Base-by-base conservation (phyloP, 2,113 vertebrate genomes). In the Eulacestoma nigropectus region DNA sequence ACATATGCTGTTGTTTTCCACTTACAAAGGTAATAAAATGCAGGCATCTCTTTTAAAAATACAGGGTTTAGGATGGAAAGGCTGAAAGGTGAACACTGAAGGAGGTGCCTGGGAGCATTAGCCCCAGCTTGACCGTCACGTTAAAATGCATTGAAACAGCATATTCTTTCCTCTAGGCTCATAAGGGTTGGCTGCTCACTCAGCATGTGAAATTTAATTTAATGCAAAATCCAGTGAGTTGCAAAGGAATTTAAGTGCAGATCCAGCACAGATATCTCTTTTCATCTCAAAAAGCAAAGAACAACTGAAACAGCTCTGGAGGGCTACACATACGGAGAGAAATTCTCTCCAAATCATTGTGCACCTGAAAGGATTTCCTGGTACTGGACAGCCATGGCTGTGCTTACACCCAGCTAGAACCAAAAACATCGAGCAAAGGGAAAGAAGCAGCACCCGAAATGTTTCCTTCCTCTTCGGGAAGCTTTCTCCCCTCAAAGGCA, bases 121-220 rank as follows among this genome's bases (percentile, higher is more conserved):
- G 76, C 76, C 73, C 49, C 50, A 70, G 44, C 42, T 89, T 94
- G 80, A 90, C 69, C 42, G 0, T 49, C 73, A 78, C 0, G 0
- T 90, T 86, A 72, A 92, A 89, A 92, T 69, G 52, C 88, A 84
- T 5, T 74, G 56, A 80, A 92, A 81, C 18, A 78, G 37, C 63
- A 70, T 91, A 46, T 60, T 92, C 65, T 72, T 81, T 92, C 68
- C 86, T 90, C 46, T 60, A 72, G 80, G 65, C 90, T 93, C 76
- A 72, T 68, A 75, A 90, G 86, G 37, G 29, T 35, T 92, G 87
- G 76, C 93, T 91, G 84, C 84, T 92, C 81, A 73, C 39, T 87
- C 93, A 95, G 87, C 81, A 73, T 79, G 84, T 69, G 74, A 87
- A 92, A 96, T 94, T 78, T 85, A 87, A 92, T 95, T 95, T 89